Base-by-base conservation (phyloP, 2,888 invertebrate genomes). In the Hyposoter dolosus region DNA sequence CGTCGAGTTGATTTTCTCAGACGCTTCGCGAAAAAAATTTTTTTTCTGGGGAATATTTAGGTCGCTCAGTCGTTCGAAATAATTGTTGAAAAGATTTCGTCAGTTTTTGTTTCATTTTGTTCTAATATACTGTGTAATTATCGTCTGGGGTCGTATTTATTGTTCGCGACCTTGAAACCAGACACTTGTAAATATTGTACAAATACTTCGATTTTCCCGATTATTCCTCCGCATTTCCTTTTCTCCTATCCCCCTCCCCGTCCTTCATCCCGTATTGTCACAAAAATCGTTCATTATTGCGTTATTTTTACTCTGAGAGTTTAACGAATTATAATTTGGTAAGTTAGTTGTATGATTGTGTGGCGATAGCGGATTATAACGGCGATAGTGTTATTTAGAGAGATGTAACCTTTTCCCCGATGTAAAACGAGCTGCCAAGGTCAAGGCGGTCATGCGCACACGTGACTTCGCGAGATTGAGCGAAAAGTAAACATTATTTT, bases 111-210 rank as follows among this genome's bases (percentile, higher is more conserved):
- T 86, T 85, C 65, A 72, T 45, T 75, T 79, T 69, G 79, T 74
- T 78, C 47, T 76, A 75, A 56, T 45, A 56, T 83, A 79, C 77
- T 83, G 23, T 80, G 85, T 87, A 85, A 84, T 85, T 85, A 86
- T 86, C 78, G 83, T 82, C 83, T 72, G 65, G 45, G 47, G 82
- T 75, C 72, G 84, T 75, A 84, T 84, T 80, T 80, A 84, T 88
- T 79, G 80, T 88, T 83, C 83, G 68, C 77, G 68, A 74, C 80
- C 60, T 81, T 79, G 71, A 60, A 63, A 68, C 60, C 72, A 78
- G 86, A 80, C 74, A 79, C 72, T 82, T 88, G 88, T 88, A 88
- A 88, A 88, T 88, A 88, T 86, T 88, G 88, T 88, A 88, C 82
- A 88, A 87, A 88, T 86, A 83, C 83, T 60, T 81, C 83, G 74